Base-by-base conservation (phyloP, 2,888 invertebrate species). In the Pedicia rivosa region DNA sequence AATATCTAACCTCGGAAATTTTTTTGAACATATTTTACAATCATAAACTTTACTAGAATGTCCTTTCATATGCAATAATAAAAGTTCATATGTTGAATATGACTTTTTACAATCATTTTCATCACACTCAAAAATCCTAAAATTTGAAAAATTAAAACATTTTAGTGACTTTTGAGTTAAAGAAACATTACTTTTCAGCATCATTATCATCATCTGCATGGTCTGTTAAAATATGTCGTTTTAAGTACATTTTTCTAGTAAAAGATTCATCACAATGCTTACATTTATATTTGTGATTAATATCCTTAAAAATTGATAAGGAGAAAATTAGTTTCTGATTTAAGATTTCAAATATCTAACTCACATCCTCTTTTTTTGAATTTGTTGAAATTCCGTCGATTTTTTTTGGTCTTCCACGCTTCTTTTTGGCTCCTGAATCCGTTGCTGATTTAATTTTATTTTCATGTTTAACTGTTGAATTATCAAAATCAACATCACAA, bases 11-110 rank as follows among this genome's bases (percentile, higher is more conserved):
- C 36, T 37, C 5, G 27, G 19, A 17, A 42, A 42, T 38, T 27
- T 40, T 22, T 40, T 40, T 15, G 37, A 26, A 20, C 42, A 42
- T 24, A 37, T 26, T n/a, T 37, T 29, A 25, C 42, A 42, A 5
- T 25, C 27, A 22, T 27, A 40, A 17, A 37, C 29, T 26, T 39
- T 39, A 9, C 19, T 30, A 17, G 36, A 17, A 30, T 24, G 35
- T 15, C 10, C 14, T 9, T 19, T 17, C 27, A 24, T 37, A 15
- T 28, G 25, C 5, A 12, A 9, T 7, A 7, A 6, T 8, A 31
- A 24, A 8, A 19, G 16, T 9, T 13, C 15, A 8, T 10, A 12
- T 28, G 38, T 36, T 2, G 28, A 30, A 27, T 29, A 35, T 2
- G 19, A 28, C 26, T 33, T 25, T 16, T 40, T 36, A 36, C 43